Percentiles rank a stretch among this genome's conserved stretches.
Conservation (phyloP, 2,113 vertebrate genomes). For the Carassius gibelio region DNA sequence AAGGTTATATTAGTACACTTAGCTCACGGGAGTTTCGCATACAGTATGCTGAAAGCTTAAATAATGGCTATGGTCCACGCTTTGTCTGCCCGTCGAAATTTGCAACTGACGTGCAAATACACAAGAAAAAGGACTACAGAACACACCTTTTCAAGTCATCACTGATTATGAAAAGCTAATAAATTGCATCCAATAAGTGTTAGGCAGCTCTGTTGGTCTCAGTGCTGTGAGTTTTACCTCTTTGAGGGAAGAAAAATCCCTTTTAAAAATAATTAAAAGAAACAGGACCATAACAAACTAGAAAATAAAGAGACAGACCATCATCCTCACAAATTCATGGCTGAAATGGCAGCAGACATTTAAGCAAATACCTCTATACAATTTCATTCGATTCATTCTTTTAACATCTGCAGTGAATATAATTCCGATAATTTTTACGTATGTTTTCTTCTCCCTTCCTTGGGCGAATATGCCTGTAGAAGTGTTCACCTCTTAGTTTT, state of each 20-base stretch:
- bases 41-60: slow-evolving; percentile 66
- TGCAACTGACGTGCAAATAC: slow-evolving; percentile 64
- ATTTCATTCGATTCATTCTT: slow-evolving; percentile 53
- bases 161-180: slow-evolving; percentile 49
- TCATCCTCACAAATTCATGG: slow-evolving; percentile 64
- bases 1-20: slow-evolving; percentile 40
- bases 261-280: slow-evolving; percentile 38
- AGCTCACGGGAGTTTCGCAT: slow-evolving; percentile 18
- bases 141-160: slow-evolving; percentile 66
- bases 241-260: slow-evolving; percentile 61
- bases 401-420: slow-evolving; percentile 55
- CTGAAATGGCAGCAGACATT: slow-evolving; percentile 69
- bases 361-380: slow-evolving; percentile 65
- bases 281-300: slow-evolving; percentile 61
- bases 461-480: not conserved
- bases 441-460: not conserved
- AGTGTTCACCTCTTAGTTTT: not conserved
- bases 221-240: slow-evolving; percentile 74
- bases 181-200: slow-evolving; percentile 60
- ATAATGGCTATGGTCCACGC: slow-evolving; percentile 76
- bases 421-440: not conserved
- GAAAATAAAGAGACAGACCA: slow-evolving; percentile 60
- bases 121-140: slow-evolving; percentile 57
- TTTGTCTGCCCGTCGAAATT: slow-evolving; percentile 60
- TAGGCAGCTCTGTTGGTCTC: slow-evolving; percentile 79